Base-by-base conservation (phyloP, 2,113 vertebrate genomes). In the Sinocyclocheilus grahami region DNA sequence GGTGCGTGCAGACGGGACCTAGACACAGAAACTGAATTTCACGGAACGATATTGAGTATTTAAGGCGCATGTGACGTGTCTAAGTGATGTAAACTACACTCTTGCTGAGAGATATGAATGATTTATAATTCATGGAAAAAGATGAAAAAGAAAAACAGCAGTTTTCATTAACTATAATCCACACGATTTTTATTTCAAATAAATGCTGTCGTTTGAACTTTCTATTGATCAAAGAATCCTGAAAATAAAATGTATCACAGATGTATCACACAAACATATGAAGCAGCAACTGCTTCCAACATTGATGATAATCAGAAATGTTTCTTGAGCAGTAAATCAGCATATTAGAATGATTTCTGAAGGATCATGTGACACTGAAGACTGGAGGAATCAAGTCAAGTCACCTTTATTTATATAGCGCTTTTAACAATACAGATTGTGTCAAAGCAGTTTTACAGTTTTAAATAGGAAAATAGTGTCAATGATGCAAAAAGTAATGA, bases 1-100 rank as follows among this genome's bases (percentile, higher is more conserved):
- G 16, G 33, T 10, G 67, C 16, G 3, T 71, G 67, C 33, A 71
- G 65, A 67, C 27, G 30, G 37, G 75, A n/a, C 39, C 9, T 1
- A 51, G 11, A 51, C 74, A 76, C 74, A 77, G 33, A 39, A n/a
- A 71, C 74, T 69, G 72, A 48, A 84, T 65, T 78, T 84, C 60
- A 67, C 33, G 5, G 18, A 27, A 22, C 1, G 4, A 33, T 69
- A 58, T 65, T 9, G 77, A 72, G 51, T 67, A 48, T 55, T 84
- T 37, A 62, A 84, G 76, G 78, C 39, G 74, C 27, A 37, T 18
- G 24, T 71, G 62, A 84, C 60, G 16, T 9, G 24, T 33, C 27
- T 72, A 48, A 84, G 76, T 42, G 58, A 63, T 63, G 12, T 24
- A 24, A 80, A 67, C 60, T 30, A 3, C 37, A 16, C 24, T 16